These are phyloP conservation scores for Magallana nippona DNA, from an alignment of 2,888 invertebrate genomes.

Conservation along the genomic window DNA sequence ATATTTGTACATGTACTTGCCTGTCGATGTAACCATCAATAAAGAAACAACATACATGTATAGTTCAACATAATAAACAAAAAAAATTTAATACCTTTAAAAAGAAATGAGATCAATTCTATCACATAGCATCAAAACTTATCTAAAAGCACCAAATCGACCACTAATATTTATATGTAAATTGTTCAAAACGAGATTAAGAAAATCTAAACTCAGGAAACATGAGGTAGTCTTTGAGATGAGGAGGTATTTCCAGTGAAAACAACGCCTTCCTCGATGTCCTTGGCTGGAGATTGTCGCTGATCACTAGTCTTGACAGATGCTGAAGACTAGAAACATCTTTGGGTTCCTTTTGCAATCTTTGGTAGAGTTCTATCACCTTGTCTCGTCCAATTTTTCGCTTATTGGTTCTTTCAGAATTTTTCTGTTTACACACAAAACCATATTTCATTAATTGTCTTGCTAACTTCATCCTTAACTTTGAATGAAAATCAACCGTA, in stretches of 20 bases:
- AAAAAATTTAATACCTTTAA: background rate
- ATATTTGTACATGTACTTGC: background rate
- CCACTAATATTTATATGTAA: background rate
- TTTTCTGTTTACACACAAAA: conserved; percentile 40
- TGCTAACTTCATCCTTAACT: conserved; percentile 58
- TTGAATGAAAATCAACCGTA: conserved; percentile 59
- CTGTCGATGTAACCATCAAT: background rate
- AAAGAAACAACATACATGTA: background rate
- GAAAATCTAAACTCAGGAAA: conserved; percentile 46
- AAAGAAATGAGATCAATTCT: conserved; percentile 7
- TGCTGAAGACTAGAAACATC: conserved; percentile 56
- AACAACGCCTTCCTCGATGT: conserved; percentile 43
- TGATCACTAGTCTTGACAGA: conserved; percentile 53
- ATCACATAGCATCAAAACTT: background rate
- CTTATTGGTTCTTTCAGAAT: background rate
- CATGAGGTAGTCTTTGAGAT: conserved; percentile 56
- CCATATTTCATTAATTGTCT: conserved; percentile 60
- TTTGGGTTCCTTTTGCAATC: conserved; percentile 45
- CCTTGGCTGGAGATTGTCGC: conserved; percentile 46
- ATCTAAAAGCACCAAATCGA: background rate
- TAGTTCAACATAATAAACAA: background rate
- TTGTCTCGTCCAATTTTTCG: conserved; percentile 53
- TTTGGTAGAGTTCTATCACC: conserved; percentile 50
- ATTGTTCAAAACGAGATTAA: background rate
- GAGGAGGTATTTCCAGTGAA: conserved; percentile 53